Conservation (phyloP, 2,888 invertebrate genomes). For the Lithosia quadra region DNA sequence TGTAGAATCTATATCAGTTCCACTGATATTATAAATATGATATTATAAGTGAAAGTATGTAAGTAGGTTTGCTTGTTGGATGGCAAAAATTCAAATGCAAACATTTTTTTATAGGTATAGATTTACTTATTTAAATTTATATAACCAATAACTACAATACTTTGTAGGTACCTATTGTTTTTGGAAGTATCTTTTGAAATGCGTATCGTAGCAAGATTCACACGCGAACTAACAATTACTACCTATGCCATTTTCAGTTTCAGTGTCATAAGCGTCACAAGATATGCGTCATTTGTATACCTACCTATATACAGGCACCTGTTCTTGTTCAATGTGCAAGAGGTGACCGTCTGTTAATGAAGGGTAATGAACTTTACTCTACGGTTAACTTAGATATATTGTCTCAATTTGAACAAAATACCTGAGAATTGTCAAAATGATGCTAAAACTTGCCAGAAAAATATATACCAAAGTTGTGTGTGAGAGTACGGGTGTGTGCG, state of each 20-base stretch:
- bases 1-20: neutral
- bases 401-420: neutral
- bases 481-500: no score
- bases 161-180: no score
- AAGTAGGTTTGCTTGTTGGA: neutral
- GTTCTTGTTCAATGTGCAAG: slow-evolving; percentile 23
- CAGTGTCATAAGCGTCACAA: slow-evolving; percentile 30
- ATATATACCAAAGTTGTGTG: no score
- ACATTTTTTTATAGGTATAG: no score
- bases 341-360: slow-evolving; percentile 45
- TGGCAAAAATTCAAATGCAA: neutral
- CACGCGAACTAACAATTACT: slow-evolving; percentile 31
- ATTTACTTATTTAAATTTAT: no score
- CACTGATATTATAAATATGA: neutral
- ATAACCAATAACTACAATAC: no score
- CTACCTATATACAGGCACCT: slow-evolving; percentile 22
- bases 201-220: slow-evolving; percentile 37
- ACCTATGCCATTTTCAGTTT: slow-evolving; percentile 40
- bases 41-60: neutral
- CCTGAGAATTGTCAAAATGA: neutral
- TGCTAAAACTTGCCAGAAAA: neutral
- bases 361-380: slow-evolving; percentile 52
- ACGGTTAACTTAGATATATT: neutral
- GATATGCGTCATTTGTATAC: slow-evolving; percentile 17
- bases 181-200: slow-evolving; percentile 29